phyloP scores from a whole-genome alignment of 2,113 vertebrate species.

The Pteronura brasiliensis region DNA sequence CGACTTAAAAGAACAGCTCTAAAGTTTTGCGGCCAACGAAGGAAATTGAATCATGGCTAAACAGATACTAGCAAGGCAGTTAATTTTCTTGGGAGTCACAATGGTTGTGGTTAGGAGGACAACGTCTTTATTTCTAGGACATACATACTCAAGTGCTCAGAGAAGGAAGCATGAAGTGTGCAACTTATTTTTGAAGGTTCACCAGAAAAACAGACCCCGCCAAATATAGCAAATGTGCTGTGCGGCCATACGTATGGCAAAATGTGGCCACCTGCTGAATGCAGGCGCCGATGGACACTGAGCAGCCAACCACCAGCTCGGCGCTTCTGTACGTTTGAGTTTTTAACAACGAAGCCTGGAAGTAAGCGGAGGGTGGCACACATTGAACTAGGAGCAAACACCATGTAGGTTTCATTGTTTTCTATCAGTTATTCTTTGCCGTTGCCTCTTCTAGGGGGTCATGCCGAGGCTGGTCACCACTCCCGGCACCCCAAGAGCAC shows the following conservation, averaged over 20 bases:
- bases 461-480: accelerated
- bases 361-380: background rate
- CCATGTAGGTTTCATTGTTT: accelerated
- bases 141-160: background rate
- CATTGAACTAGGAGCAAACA: background rate
- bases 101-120: background rate
- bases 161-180: background rate
- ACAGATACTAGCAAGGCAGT: background rate
- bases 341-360: background rate
- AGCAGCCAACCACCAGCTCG: accelerated
- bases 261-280: too few species aligned
- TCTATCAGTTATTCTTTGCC: background rate
- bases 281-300: too few species aligned
- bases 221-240: background rate
- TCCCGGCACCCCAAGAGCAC: accelerated
- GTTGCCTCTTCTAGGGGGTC: accelerated
- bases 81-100: background rate
- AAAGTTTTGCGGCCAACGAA: background rate
- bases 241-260: background rate
- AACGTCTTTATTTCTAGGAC: background rate
- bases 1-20: background rate
- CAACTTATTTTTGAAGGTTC: background rate
- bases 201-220: background rate
- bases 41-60: background rate
- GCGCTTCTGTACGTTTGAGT: background rate